Conservation (phyloP, 1,140 invertebrate species). For the Megalonaias nervosa region DNA sequence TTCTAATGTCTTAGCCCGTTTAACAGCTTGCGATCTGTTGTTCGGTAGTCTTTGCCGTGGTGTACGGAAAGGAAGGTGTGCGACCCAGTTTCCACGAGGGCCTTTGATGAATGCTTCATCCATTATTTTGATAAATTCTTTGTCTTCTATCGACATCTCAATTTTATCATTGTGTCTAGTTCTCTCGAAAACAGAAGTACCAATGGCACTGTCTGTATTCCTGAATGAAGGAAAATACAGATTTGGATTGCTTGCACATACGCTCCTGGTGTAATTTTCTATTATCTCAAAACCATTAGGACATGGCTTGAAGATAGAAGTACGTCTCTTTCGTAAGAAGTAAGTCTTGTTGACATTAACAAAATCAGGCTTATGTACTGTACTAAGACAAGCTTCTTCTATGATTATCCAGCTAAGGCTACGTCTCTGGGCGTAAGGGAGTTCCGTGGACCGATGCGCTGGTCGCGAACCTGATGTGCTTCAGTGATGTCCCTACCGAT, state of each 20-base stretch:
- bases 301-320: not conserved
- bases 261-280: too few species aligned
- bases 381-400: constrained; percentile 23
- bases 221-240: too few species aligned
- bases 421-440: constrained; percentile 23
- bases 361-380: constrained; percentile 1
- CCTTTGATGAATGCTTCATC: not conserved
- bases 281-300: not conserved
- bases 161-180: not conserved
- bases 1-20: constrained; percentile 7
- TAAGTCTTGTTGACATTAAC: not conserved
- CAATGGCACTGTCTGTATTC: not conserved
- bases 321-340: not conserved
- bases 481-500: constrained; percentile 14
- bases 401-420: constrained; percentile 26
- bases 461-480: constrained; percentile 19
- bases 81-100: not conserved
- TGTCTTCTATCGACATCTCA: not conserved
- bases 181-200: not conserved
- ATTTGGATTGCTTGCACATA: too few species aligned
- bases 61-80: not conserved
- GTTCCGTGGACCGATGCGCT: constrained; percentile 6
- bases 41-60: not conserved
- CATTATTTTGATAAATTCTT: not conserved
- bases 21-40: not conserved